Evolutionary conservation across 2,113 vertebrate species (phyloP).

Genomic region (Spilogale gracilis): DNA sequence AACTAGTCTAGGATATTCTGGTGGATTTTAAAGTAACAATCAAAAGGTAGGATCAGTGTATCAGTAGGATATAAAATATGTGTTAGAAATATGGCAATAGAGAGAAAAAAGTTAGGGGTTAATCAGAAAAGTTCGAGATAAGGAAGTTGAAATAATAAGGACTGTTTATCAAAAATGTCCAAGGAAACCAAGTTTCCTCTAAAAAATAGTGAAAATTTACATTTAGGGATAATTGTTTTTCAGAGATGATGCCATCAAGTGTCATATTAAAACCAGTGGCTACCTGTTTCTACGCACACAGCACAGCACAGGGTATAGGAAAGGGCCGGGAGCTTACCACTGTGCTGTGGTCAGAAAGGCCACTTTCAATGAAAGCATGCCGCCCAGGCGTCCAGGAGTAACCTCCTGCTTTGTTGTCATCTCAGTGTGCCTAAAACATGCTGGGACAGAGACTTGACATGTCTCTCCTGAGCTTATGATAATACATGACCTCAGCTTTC

Average conservation of each 20-base stretch:
- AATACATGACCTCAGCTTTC: neutral
- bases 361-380: neutral
- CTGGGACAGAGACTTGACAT: neutral
- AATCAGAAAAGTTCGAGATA: conserved; percentile 67
- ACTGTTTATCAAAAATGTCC: conserved; percentile 36
- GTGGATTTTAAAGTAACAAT: conserved; percentile 72
- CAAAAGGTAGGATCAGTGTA: conserved; percentile 52
- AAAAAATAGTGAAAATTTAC: conserved; percentile 19
- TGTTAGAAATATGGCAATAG: conserved; percentile 62
- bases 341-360: neutral
- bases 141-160: conserved; percentile 21
- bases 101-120: neutral
- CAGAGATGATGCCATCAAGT: neutral
- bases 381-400: neutral
- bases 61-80: conserved; percentile 71
- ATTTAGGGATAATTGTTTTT: conserved; percentile 2
- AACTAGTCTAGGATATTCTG: conserved; percentile 71
- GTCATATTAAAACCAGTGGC: neutral
- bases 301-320: rapidly evolving
- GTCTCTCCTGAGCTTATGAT: neutral
- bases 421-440: neutral
- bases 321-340: neutral
- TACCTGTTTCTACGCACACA: neutral
- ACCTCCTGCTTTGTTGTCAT: neutral
- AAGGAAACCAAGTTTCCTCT: neutral